Evolutionary conservation across 2,113 vertebrate genomes (phyloP).

Genomic region (Uria lomvia): DNA sequence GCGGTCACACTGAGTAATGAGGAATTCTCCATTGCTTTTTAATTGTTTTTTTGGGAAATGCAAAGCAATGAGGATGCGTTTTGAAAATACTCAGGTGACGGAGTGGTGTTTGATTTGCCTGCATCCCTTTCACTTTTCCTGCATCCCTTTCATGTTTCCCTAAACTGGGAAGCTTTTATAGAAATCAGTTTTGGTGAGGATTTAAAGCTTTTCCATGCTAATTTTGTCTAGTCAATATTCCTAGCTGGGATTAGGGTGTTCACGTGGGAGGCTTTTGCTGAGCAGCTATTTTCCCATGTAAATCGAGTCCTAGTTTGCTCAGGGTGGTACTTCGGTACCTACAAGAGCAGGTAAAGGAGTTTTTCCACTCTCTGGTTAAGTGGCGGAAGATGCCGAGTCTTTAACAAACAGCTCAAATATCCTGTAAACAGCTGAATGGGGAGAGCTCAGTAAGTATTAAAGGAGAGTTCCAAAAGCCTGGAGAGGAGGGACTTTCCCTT

Average conservation of each 20-base stretch:
- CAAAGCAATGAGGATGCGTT: neutral
- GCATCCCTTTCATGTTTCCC: neutral
- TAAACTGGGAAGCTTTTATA: accelerated
- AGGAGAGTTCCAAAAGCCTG: neutral
- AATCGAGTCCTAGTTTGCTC: neutral
- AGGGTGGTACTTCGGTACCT: neutral
- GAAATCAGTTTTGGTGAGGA: neutral
- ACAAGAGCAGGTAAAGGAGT: neutral
- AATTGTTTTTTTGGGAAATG: neutral
- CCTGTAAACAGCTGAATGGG: neutral
- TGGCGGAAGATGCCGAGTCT: neutral
- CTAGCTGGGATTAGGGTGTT: neutral
- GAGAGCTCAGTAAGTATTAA: neutral
- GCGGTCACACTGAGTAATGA: accelerated
- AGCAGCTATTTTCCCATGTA: neutral
- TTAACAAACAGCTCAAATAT: neutral
- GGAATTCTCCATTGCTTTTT: accelerated
- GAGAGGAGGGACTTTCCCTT: neutral
- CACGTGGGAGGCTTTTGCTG: neutral
- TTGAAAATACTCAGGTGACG: neutral
- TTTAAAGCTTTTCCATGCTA: neutral
- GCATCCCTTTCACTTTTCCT: neutral
- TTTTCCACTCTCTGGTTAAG: neutral
- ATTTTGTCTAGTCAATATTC: neutral
- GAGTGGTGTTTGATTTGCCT: neutral